Base-by-base conservation (phyloP, 2,888 invertebrate genomes). In the Nomada fucata region DNA sequence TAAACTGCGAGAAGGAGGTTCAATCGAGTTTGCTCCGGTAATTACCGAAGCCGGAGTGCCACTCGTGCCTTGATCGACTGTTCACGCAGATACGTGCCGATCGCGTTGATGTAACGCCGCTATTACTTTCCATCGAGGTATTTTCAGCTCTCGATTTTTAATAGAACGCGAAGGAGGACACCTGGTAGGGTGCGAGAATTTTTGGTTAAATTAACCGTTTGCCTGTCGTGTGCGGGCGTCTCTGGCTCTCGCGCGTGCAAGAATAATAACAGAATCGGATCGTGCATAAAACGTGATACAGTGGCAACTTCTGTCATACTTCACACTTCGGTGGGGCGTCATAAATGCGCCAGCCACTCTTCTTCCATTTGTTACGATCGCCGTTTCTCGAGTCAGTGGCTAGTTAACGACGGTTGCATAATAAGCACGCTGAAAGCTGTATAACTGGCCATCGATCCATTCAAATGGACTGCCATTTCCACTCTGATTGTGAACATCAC, bases 11-110 rank as follows among this genome's bases (percentile, higher is more conserved):
- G 47, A 26, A 52, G 65, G 64, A 65, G 53, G 47, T 67, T 79
- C 61, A 60, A 79, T 79, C 72, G 81, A 71, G 81, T 79, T 71
- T 67, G 20, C 64, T 23, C 53, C 20, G 71, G 65, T 79, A 80
- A 79, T 79, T 79, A 60, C 80, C 20, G 47, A 42, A 59, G 23
- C 29, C 53, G 11, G 10, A 55, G 60, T 53, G 63, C 53, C 78
- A n/a, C 61, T 77, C 57, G 36, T 55, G 18, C 23, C 52, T 10
- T 20, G 65, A 64, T 59, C 63, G 29, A 42, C 42, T 47, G 65
- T 61, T 60, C 64, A 42, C 23, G 55, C 50, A 13, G 64, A 61
- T 55, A 20, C 36, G n/a, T 53, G 0, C 20, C 36, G 47, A 60
- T 60, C 26, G 18, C 29, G 42, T 15, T 18, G 57, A n/a, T n/a